Evolutionary conservation across 2,113 vertebrate genomes (phyloP).

Genomic region (Oreochromis tanganicae): DNA sequence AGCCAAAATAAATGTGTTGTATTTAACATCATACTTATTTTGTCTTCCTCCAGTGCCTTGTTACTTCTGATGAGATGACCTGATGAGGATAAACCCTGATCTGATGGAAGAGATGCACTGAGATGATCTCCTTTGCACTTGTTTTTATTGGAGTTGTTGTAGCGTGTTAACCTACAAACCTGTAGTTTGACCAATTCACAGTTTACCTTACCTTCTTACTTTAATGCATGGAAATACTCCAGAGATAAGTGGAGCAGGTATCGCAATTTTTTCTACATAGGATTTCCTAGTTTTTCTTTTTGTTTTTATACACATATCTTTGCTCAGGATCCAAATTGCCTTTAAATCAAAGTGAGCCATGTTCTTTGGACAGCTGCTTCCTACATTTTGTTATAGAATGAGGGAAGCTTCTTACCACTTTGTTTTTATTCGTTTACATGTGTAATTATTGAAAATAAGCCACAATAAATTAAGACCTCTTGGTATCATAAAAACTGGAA

Average conservation of each 20-base stretch:
- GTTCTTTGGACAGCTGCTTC: background rate
- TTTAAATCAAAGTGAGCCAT: slow-evolving; percentile 4
- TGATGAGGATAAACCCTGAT: background rate
- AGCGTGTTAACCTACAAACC: background rate
- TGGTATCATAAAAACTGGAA: background rate
- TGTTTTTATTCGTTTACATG: background rate
- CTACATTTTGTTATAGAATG: background rate
- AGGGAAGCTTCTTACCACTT: accelerated
- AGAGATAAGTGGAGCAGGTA: background rate
- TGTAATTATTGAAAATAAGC: background rate
- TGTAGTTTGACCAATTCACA: background rate
- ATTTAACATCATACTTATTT: background rate
- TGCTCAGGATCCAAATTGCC: slow-evolving; percentile 13
- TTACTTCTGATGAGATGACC: background rate
- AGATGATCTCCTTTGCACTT: background rate
- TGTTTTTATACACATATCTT: background rate
- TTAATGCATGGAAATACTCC: background rate
- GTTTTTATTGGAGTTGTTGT: background rate
- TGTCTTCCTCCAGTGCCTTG: background rate
- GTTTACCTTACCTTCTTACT: background rate
- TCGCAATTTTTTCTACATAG: background rate
- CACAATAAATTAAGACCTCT: background rate
- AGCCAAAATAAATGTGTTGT: background rate
- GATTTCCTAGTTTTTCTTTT: background rate
- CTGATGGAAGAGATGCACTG: slow-evolving; percentile 4